Evolutionary conservation across 2,113 vertebrate species (phyloP).

Genomic region (Pao palembangensis): DNA sequence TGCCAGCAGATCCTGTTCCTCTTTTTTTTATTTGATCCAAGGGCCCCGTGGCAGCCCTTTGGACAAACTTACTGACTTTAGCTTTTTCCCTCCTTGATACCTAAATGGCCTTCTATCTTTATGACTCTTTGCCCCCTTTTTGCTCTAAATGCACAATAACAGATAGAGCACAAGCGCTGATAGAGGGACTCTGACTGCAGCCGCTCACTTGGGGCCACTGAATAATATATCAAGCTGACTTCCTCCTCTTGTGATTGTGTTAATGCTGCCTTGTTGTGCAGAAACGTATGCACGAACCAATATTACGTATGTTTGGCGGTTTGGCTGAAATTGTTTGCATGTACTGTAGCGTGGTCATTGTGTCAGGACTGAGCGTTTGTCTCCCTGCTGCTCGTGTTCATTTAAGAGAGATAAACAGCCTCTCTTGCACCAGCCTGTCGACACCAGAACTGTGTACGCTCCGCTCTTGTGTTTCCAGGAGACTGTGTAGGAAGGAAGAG

Average conservation of each 20-base stretch:
- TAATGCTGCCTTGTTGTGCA: conserved; percentile 35
- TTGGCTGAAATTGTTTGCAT: conserved; percentile 29
- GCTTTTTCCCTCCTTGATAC: too few species aligned
- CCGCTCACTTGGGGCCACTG: conserved; percentile 47
- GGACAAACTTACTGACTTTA: neutral
- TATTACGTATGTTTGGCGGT: conserved; percentile 17
- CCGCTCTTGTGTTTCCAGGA: conserved; percentile 7
- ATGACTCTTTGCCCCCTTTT: conserved; percentile 14
- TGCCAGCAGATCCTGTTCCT: conserved; percentile 20
- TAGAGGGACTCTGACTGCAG: conserved; percentile 49
- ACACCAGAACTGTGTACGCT: conserved; percentile 7
- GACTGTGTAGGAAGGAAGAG: conserved; percentile 31
- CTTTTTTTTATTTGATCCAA: conserved; percentile 39
- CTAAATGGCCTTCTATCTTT: too few species aligned
- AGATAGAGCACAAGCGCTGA: conserved; percentile 39
- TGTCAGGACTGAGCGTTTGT: conserved; percentile 36
- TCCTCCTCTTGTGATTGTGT: conserved; percentile 22
- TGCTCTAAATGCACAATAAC: conserved; percentile 28
- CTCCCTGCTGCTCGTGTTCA: conserved; percentile 37
- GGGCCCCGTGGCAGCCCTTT: neutral
- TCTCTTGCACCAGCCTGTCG: conserved; percentile 8
- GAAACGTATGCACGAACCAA: conserved; percentile 19
- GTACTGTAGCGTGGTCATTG: conserved; percentile 18
- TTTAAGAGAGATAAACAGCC: conserved; percentile 41
- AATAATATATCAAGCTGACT: conserved; percentile 68